Evolutionary conservation across 1,140 invertebrate species (phyloP).

Genomic region (Drosophila elegans): DNA sequence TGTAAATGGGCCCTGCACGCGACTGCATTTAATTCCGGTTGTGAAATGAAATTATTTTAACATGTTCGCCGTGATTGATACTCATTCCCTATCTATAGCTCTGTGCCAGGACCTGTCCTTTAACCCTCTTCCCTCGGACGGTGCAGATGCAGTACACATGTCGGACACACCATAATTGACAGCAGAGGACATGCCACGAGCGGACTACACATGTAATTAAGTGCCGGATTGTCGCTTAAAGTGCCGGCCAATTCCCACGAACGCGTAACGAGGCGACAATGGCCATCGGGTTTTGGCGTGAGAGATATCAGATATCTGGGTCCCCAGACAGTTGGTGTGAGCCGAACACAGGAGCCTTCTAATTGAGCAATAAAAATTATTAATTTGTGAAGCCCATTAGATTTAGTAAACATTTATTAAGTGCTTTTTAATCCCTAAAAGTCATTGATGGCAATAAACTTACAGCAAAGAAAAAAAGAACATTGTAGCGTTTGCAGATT

Average conservation of each 20-base stretch:
- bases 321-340: neutral
- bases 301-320: conserved; percentile 10
- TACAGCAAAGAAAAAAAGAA: too few relatives aligned
- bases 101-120: conserved; percentile 8
- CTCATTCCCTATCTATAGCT: conserved; percentile 14
- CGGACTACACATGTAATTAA: conserved; percentile 71
- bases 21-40: conserved; percentile 75
- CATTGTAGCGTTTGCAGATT: too few relatives aligned
- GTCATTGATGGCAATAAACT: too few relatives aligned
- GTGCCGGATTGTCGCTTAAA: conserved; percentile 64
- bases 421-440: neutral
- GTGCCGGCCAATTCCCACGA: conserved; percentile 55
- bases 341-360: conserved; percentile 4
- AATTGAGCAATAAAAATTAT: conserved; percentile 1
- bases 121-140: neutral
- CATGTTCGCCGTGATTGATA: conserved; percentile 77
- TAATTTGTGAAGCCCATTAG: neutral
- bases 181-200: conserved; percentile 48
- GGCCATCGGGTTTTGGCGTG: conserved; percentile 23
- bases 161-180: conserved; percentile 75
- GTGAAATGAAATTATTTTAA: conserved; percentile 75
- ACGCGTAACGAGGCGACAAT: conserved; percentile 59
- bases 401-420: neutral
- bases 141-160: conserved; percentile 54
- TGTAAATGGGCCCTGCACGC: conserved; percentile 72